These are phyloP conservation scores for Barnardius zonarius DNA, from an alignment of 2,113 vertebrate genomes.

Conservation along the genomic window DNA sequence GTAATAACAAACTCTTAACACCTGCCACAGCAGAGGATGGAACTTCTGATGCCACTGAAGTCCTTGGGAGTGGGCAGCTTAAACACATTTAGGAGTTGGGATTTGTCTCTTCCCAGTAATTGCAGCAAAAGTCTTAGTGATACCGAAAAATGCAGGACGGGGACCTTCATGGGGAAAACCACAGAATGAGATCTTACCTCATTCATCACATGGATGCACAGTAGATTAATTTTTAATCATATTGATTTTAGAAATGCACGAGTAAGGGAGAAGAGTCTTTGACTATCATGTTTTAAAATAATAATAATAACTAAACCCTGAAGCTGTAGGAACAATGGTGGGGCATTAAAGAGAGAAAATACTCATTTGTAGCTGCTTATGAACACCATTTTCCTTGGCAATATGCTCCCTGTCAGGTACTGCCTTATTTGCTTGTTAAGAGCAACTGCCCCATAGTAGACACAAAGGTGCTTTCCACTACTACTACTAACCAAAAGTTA, in stretches of 20 bases:
- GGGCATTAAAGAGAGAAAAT: neutral
- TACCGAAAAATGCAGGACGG: neutral
- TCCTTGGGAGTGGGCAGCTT: neutral
- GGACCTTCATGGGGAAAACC: neutral
- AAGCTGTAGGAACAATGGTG: neutral
- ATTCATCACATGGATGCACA: conserved; percentile 20
- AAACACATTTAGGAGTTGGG: neutral
- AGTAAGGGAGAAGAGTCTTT: neutral
- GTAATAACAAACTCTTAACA: neutral
- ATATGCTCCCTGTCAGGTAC: neutral
- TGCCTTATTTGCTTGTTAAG: neutral
- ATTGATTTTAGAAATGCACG: conserved; percentile 19
- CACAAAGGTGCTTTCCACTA: neutral
- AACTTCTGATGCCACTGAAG: neutral
- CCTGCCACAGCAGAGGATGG: neutral
- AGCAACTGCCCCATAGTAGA: neutral
- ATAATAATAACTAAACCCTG: neutral
- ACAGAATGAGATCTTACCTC: neutral
- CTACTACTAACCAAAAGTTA: neutral
- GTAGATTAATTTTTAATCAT: conserved; percentile 39
- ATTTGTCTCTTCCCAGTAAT: neutral
- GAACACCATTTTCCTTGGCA: neutral
- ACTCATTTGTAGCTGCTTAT: neutral
- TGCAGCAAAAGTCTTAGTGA: neutral
- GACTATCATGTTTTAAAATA: neutral